Conservation (phyloP, 1,140 invertebrate species). For the Meloidogyne exigua region DNA sequence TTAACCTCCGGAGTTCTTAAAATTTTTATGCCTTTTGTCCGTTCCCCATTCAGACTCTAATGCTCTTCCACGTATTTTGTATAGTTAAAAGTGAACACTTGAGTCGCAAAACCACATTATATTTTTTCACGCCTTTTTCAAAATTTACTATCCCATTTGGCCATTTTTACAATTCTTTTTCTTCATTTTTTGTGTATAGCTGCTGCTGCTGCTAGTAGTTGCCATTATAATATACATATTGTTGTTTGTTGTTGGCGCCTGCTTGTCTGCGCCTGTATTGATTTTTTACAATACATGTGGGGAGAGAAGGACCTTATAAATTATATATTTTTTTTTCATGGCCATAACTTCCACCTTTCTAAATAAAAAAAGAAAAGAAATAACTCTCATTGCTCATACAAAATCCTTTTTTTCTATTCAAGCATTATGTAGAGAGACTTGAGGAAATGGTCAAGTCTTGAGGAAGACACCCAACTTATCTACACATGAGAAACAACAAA, state of each 20-base stretch:
- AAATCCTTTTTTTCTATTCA: background rate
- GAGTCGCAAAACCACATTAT: background rate
- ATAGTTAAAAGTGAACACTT: background rate
- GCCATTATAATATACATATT: background rate
- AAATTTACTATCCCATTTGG: background rate
- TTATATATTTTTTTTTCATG: background rate
- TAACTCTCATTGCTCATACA: background rate
- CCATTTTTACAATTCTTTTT: background rate
- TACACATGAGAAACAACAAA: no score
- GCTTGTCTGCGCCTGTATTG: background rate
- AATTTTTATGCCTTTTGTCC: no score
- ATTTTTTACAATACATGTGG: background rate
- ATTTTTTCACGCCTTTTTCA: background rate
- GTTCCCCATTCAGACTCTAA: background rate
- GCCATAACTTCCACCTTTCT: background rate
- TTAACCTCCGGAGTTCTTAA: no score
- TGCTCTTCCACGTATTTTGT: background rate
- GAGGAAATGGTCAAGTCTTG: background rate
- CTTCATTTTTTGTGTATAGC: background rate
- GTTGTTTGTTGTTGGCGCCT: background rate
- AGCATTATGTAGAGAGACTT: background rate
- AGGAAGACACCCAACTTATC: no score
- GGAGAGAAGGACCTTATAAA: background rate
- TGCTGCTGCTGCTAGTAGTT: background rate
- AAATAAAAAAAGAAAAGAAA: background rate